These are phyloP conservation scores for Silurus aristotelis DNA, from an alignment of 2,797 vertebrate genomes.

Conservation along the genomic window DNA sequence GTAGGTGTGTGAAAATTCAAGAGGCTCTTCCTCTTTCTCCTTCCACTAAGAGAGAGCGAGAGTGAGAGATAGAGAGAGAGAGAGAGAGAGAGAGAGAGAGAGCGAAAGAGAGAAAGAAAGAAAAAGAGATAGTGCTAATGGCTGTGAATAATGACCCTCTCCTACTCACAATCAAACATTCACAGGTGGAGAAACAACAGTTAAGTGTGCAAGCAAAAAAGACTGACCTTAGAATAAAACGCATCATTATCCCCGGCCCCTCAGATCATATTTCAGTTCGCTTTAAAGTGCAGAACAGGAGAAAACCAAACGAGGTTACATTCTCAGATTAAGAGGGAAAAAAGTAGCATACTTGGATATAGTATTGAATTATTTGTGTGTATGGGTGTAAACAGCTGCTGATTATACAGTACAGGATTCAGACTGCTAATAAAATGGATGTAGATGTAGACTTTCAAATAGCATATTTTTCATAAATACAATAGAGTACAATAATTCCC, in stretches of 20 bases:
- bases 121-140: constrained; percentile 44
- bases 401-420: background rate
- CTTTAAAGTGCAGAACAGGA: constrained; percentile 33
- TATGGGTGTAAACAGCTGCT: background rate
- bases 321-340: constrained; percentile 18
- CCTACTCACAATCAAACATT: constrained; percentile 47
- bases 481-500: no score
- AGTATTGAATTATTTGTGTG: background rate
- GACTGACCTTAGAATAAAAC: constrained; percentile 50
- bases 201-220: constrained; percentile 45
- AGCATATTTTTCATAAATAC: no score
- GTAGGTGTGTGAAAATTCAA: constrained; percentile 52
- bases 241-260: constrained; percentile 25
- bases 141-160: constrained; percentile 50
- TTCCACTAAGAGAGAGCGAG: background rate
- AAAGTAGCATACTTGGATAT: background rate
- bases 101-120: constrained; percentile 29
- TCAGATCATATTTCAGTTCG: constrained; percentile 31
- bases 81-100: constrained; percentile 3
- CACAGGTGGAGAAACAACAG: constrained; percentile 48
- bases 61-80: background rate
- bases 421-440: background rate
- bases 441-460: background rate
- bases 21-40: constrained; percentile 47
- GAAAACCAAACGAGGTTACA: constrained; percentile 5